phyloP scores from a whole-genome alignment of 2,888 invertebrate genomes.

The Timandra comae region DNA sequence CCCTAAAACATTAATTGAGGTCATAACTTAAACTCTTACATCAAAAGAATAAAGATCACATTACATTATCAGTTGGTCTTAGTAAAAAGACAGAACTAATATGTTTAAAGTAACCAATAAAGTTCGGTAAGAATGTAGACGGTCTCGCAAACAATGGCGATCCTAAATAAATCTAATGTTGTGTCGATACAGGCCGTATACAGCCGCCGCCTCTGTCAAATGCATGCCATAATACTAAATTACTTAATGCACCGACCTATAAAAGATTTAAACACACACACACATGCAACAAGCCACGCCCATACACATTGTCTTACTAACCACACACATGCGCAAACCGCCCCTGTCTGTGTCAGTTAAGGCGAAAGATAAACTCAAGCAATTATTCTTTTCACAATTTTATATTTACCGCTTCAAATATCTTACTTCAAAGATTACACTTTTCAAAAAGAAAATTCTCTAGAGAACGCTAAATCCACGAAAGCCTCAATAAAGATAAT shows the following conservation, averaged over 20 bases:
- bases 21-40: too few relatives aligned
- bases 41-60: too few relatives aligned
- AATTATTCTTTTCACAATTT: slow-evolving; percentile 51
- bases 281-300: slow-evolving; percentile 49
- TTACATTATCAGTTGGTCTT: too few relatives aligned
- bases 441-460: slow-evolving; percentile 17
- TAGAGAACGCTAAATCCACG: slow-evolving; percentile 15
- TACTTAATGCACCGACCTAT: slow-evolving; percentile 75
- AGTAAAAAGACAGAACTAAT: too few relatives aligned
- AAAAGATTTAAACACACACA: slow-evolving; percentile 68
- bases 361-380: slow-evolving; percentile 50
- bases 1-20: too few relatives aligned
- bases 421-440: slow-evolving; percentile 12
- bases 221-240: slow-evolving; percentile 71
- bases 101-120: too few relatives aligned
- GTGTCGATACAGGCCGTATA: slow-evolving; percentile 1
- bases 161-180: slow-evolving; percentile 7
- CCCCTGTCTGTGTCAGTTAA: slow-evolving; percentile 37
- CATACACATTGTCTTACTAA: slow-evolving; percentile 52
- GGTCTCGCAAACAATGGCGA: neutral
- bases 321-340: slow-evolving; percentile 49
- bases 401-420: slow-evolving; percentile 34
- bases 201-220: slow-evolving; percentile 45
- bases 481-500: slow-evolving; percentile 55
- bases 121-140: too few relatives aligned